A percentile compares a stretch with the other conserved stretches of the same genome.
These are phyloP conservation scores for Tiphia femorata DNA, from an alignment of 2,888 invertebrate genomes.

Conservation along the genomic window DNA sequence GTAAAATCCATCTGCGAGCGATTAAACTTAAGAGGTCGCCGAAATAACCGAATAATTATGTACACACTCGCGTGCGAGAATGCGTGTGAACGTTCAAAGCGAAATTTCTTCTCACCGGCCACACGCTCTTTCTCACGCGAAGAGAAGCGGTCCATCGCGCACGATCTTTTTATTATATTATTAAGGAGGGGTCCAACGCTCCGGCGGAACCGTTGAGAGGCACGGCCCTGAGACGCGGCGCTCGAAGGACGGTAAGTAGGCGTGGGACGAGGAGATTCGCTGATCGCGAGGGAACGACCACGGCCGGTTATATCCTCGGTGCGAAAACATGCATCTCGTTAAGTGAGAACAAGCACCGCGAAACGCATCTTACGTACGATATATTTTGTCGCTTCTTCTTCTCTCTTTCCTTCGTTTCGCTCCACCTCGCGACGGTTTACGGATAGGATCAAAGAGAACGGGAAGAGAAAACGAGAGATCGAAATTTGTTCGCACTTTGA, in stretches of 20 bases:
- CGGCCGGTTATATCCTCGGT: conserved; percentile 36
- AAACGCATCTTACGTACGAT: conserved; percentile 43
- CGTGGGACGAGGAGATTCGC: neutral
- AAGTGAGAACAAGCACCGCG: conserved; percentile 49
- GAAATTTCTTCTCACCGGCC: no score
- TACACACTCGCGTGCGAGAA: neutral
- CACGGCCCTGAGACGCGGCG: conserved; percentile 13
- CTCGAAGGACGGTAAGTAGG: conserved; percentile 3
- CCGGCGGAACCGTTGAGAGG: no score
- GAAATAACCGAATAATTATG: no score
- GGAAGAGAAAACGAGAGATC: conserved; percentile 26
- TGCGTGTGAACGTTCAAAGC: neutral
- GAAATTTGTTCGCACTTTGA: conserved; percentile 8
- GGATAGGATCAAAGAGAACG: no score
- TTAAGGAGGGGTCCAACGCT: neutral
- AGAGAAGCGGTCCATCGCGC: no score
- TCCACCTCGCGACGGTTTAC: no score
- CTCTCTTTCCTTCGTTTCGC: no score
- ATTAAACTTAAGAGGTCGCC: no score
- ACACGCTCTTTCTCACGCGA: no score
- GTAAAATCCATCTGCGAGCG: no score
- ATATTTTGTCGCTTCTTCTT: no score
- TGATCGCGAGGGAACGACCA: conserved; percentile 38
- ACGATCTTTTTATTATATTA: no score
- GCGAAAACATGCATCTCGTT: conserved; percentile 56